Evolutionary conservation across 1,140 invertebrate genomes (phyloP).

Genomic region (Lordiphosa collinella): DNA sequence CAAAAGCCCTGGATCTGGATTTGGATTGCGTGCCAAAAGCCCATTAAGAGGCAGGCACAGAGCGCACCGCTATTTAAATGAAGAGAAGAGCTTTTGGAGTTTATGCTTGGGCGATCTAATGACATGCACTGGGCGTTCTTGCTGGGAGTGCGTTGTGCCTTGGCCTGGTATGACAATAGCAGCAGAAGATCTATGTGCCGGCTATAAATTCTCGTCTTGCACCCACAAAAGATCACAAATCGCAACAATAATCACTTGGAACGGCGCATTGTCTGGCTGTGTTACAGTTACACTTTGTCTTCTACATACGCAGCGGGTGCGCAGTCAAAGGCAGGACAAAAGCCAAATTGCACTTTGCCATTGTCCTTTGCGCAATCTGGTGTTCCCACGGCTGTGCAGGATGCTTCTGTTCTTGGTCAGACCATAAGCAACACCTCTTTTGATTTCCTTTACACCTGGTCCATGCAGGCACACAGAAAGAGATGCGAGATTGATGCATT

Average conservation of each 20-base stretch:
- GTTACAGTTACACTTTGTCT: slow-evolving; percentile 59
- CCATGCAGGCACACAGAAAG: neutral
- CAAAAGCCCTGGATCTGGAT: slow-evolving; percentile 25
- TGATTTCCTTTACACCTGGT: slow-evolving; percentile 58
- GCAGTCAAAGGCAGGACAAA: slow-evolving; percentile 40
- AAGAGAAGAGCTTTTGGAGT: slow-evolving; percentile 19
- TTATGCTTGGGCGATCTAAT: slow-evolving; percentile 34
- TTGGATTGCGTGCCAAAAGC: slow-evolving; percentile 45
- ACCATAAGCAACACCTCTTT: slow-evolving; percentile 45
- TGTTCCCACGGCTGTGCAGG: slow-evolving; percentile 52
- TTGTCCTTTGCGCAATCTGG: slow-evolving; percentile 71
- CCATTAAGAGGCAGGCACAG: slow-evolving; percentile 39
- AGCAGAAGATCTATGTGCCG: slow-evolving; percentile 28
- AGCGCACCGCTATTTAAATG: slow-evolving; percentile 59
- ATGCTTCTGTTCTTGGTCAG: slow-evolving; percentile 28
- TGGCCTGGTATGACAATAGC: neutral
- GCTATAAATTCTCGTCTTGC: slow-evolving; percentile 53
- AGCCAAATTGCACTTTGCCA: slow-evolving; percentile 61
- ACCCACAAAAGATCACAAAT: slow-evolving; percentile 44
- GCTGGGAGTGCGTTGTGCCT: no score
- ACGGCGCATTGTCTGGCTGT: slow-evolving; percentile 25
- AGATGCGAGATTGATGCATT: slow-evolving; percentile 26
- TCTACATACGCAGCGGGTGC: slow-evolving; percentile 62
- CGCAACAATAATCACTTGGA: slow-evolving; percentile 52
- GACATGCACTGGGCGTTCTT: slow-evolving; percentile 58